phyloP scores from a whole-genome alignment of 2,113 vertebrate species.

The Gallinago paraguaiae region DNA sequence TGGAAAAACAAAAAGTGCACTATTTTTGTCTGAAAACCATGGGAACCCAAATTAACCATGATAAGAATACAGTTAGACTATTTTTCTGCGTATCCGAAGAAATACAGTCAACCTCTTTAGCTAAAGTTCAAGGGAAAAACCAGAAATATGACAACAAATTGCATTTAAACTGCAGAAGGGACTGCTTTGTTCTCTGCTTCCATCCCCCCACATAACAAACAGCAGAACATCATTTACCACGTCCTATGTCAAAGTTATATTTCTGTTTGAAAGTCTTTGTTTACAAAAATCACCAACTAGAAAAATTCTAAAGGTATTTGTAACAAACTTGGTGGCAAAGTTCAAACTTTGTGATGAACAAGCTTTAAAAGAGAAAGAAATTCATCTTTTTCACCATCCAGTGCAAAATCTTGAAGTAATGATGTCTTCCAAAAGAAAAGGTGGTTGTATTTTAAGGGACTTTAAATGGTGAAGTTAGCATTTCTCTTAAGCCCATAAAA shows the following conservation, averaged over 20 bases:
- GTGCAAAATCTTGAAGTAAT: neutral
- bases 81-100: neutral
- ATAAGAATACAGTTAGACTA: neutral
- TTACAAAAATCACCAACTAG: neutral
- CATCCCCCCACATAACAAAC: neutral
- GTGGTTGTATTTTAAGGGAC: neutral
- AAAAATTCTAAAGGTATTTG: neutral
- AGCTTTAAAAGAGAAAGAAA: neutral
- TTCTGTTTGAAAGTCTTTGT: neutral
- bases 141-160: neutral
- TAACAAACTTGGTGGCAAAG: neutral
- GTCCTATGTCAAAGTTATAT: neutral
- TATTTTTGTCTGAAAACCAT: neutral
- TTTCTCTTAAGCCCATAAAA: neutral
- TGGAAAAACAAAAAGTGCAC: neutral
- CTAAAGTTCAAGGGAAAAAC: neutral
- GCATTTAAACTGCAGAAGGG: neutral
- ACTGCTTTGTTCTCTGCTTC: neutral
- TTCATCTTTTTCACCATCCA: neutral
- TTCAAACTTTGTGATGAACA: neutral
- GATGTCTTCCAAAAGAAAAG: neutral
- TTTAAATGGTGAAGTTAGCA: neutral
- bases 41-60: neutral
- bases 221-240: neutral
- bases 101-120: neutral